Evolutionary conservation across 2,113 vertebrate species (phyloP).

Genomic region (Aramus guarauna): DNA sequence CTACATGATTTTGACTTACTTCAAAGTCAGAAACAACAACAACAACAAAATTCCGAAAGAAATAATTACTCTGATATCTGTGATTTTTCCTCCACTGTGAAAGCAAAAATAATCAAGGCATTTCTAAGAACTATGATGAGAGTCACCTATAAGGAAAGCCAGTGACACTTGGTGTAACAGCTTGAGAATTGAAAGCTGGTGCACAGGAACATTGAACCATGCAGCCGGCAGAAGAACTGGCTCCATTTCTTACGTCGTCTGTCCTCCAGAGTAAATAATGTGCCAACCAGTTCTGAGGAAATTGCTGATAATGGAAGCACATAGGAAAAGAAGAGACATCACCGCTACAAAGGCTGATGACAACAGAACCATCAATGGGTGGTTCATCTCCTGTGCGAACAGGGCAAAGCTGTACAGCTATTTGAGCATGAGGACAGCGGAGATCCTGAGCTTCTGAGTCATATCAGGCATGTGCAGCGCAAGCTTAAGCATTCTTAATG

Average conservation of each 20-base stretch:
- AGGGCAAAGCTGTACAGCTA: not conserved
- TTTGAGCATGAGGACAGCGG: not conserved
- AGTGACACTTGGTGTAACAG: not conserved
- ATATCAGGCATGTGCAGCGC: too few species aligned
- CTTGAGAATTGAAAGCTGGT: not conserved
- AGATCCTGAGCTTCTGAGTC: not conserved
- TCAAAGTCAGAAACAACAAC: not conserved
- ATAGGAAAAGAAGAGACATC: not conserved
- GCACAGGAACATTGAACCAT: not conserved
- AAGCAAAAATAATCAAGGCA: not conserved
- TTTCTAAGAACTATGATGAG: not conserved
- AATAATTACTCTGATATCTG: not conserved
- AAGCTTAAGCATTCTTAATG: not conserved
- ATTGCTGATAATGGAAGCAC: not conserved
- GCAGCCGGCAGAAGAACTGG: not conserved
- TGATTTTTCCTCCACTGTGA: not conserved
- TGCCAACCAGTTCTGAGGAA: not conserved
- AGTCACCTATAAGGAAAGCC: not conserved
- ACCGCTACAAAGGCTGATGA: not conserved
- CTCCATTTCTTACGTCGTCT: not conserved
- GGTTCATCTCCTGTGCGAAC: not conserved
- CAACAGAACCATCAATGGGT: not conserved
- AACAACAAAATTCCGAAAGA: not conserved
- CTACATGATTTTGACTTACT: not conserved
- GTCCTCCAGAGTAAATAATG: not conserved